Evolutionary conservation across 2,888 invertebrate species (phyloP).

Genomic region (Leucophenga montana): DNA sequence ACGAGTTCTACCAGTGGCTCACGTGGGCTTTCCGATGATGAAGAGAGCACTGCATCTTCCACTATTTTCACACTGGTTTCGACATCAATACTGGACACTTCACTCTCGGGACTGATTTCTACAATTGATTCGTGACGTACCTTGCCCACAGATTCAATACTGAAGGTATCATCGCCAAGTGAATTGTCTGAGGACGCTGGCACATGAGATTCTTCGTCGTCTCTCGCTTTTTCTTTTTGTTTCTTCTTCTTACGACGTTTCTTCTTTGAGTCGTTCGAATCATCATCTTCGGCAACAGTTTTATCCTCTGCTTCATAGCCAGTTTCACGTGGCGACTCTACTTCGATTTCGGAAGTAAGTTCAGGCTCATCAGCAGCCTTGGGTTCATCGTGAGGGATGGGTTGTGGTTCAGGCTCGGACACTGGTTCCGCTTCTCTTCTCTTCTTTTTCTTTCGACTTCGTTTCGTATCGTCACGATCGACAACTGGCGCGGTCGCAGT

Average conservation of each 20-base stretch:
- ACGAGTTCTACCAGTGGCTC: constrained; percentile 76
- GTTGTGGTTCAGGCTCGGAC: constrained; percentile 59
- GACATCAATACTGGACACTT: constrained; percentile 74
- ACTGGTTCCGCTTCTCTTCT: constrained; percentile 73
- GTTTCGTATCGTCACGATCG: constrained; percentile 73
- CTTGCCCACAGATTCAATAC: constrained; percentile 60
- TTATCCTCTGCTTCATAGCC: constrained; percentile 83
- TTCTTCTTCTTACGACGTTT: constrained; percentile 76
- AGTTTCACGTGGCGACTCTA: constrained; percentile 74
- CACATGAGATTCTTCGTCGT: constrained; percentile 74
- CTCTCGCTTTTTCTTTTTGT: constrained; percentile 74
- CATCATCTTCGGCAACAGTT: constrained; percentile 74
- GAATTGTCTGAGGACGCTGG: constrained; percentile 74
- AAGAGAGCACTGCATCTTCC: constrained; percentile 78
- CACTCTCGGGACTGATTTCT: constrained; percentile 72
- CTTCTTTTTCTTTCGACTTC: constrained; percentile 80
- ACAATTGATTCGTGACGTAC: constrained; percentile 66
- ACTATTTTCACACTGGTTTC: constrained; percentile 79
- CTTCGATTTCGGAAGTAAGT: constrained; percentile 49
- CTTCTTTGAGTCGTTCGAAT: constrained; percentile 62
- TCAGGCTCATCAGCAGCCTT: constrained; percentile 30
- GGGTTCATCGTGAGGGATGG: constrained; percentile 70
- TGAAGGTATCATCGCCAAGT: constrained; percentile 62
- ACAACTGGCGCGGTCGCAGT: constrained; percentile 53
- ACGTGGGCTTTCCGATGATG: constrained; percentile 76